Evolutionary conservation across 1,140 invertebrate genomes (phyloP).

Genomic region (Megathymus violae): DNA sequence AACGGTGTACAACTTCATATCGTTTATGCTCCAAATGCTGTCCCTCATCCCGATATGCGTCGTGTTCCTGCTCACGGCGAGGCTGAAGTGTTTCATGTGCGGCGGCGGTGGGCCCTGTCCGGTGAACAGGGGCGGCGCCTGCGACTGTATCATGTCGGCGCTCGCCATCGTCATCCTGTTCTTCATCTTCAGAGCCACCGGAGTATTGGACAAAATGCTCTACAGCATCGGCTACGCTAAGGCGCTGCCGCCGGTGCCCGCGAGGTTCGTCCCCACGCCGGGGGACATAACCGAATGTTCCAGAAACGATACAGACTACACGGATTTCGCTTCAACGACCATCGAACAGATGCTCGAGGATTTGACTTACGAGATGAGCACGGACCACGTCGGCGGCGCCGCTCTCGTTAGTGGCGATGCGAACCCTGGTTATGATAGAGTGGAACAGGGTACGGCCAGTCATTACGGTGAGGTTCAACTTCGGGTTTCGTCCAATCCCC

Average conservation of each 20-base stretch:
- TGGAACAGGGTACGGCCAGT: no score
- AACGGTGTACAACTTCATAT: slow-evolving; percentile 72
- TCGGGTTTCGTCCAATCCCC: no score
- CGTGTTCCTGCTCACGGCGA: slow-evolving; percentile 63
- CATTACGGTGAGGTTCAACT: no score
- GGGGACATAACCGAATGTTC: slow-evolving; percentile 63
- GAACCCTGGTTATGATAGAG: no score
- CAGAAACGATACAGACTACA: slow-evolving; percentile 55
- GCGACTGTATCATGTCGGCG: slow-evolving; percentile 64
- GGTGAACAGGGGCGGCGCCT: slow-evolving; percentile 55
- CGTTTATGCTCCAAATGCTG: slow-evolving; percentile 68
- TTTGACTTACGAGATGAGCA: no score
- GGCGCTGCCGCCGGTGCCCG: slow-evolving; percentile 24
- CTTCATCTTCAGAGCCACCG: slow-evolving; percentile 67
- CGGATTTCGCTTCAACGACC: no score
- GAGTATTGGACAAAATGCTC: slow-evolving; percentile 68
- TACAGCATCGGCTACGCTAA: slow-evolving; percentile 63
- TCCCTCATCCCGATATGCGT: slow-evolving; percentile 69
- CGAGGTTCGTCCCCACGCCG: slow-evolving; percentile 53
- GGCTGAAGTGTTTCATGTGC: slow-evolving; percentile 68
- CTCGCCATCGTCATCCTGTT: slow-evolving; percentile 61
- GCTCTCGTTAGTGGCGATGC: no score
- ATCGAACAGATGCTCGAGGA: no score
- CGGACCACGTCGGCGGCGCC: no score
- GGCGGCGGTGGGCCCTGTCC: slow-evolving; percentile 62